phyloP scores from a whole-genome alignment of 2,888 invertebrate genomes.

The Parnassius orleans region DNA sequence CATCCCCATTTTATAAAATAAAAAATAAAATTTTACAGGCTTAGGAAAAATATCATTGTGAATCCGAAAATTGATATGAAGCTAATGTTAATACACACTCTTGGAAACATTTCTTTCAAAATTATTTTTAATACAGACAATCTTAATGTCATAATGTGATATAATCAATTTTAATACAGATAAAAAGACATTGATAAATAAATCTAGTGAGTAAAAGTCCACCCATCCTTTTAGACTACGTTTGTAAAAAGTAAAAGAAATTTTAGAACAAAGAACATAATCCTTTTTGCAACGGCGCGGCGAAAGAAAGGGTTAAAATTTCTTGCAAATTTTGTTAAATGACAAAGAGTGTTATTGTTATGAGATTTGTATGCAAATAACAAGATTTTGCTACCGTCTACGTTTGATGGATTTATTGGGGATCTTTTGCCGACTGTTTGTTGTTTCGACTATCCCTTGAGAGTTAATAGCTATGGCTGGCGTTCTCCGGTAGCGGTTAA shows the following conservation, averaged over 20 bases:
- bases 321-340: constrained; percentile 48
- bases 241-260: constrained; percentile 24
- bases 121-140: neutral
- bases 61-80: too few species aligned
- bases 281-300: constrained; percentile 53
- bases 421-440: constrained; percentile 44
- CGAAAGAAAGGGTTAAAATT: constrained; percentile 66
- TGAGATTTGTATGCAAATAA: constrained; percentile 76
- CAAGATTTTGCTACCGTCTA: constrained; percentile 73
- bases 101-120: neutral
- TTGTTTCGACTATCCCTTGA: constrained; percentile 45
- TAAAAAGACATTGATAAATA: neutral
- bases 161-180: too few species aligned
- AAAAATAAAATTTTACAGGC: too few species aligned
- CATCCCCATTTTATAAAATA: too few species aligned
- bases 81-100: neutral
- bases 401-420: constrained; percentile 55
- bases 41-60: too few species aligned
- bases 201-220: neutral
- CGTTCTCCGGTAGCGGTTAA: constrained; percentile 46
- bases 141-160: too few species aligned
- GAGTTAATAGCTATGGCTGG: constrained; percentile 36
- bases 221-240: neutral
- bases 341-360: constrained; percentile 62
- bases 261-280: constrained; percentile 35